A percentile compares a stretch with the other conserved stretches of the same genome.
Conservation (phyloP, 2,797 vertebrate species). For the Stomatorhinus walkeri region DNA sequence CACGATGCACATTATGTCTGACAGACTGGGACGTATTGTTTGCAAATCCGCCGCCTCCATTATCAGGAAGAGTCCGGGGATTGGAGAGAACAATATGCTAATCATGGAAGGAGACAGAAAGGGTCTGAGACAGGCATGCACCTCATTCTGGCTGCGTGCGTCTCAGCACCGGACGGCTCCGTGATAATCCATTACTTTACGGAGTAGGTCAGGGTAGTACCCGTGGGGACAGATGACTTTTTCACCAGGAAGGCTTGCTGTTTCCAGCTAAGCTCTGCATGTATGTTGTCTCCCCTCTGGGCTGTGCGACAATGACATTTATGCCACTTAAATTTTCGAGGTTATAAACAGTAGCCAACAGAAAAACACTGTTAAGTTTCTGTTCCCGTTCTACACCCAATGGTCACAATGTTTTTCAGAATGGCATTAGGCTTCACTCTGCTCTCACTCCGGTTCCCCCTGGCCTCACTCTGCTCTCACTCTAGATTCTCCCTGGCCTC, state of each 20-base stretch:
- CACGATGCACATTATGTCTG: not conserved
- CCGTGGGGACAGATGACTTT: not conserved
- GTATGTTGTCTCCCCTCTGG: not conserved
- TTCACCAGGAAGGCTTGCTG: not conserved
- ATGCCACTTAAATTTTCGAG: not conserved
- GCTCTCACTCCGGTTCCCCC: not conserved
- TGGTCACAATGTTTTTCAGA: not conserved
- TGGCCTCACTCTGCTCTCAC: not conserved
- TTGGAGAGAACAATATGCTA: not conserved
- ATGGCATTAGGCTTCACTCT: not conserved
- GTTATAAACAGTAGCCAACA: not conserved
- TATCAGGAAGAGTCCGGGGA: not conserved
- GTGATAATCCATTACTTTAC: not conserved
- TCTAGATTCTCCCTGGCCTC: not conserved
- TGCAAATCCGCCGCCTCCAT: not conserved
- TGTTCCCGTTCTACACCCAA: not conserved
- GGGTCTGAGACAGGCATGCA: not conserved
- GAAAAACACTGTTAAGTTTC: not conserved
- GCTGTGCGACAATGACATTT: not conserved
- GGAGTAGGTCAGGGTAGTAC: not conserved
- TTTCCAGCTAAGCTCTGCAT: not conserved
- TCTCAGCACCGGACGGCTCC: not conserved
- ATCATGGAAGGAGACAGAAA: not conserved
- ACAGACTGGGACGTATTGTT: not conserved
- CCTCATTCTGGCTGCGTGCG: not conserved